Percentiles rank a stretch among this genome's conserved stretches.
phyloP scores from a whole-genome alignment of 2,888 invertebrate genomes.

The Sympetrum striolatum region DNA sequence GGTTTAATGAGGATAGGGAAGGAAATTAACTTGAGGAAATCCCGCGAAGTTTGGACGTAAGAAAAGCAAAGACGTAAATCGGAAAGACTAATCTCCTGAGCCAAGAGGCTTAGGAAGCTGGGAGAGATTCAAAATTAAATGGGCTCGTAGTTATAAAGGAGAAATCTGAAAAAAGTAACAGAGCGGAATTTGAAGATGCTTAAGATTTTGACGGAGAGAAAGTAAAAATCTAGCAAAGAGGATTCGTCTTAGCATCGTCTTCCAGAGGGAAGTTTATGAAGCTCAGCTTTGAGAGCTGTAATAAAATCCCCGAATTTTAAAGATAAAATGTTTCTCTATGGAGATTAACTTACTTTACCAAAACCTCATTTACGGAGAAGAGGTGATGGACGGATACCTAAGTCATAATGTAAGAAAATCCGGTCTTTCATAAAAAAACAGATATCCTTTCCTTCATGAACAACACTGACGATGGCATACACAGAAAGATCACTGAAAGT shows the following conservation, averaged over 20 bases:
- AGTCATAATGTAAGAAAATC: no score
- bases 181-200: not conserved
- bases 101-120: not conserved
- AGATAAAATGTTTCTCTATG: no score
- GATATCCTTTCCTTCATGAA: no score
- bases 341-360: no score
- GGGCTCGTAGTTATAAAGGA: conserved; percentile 30
- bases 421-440: no score
- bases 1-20: conserved; percentile 32
- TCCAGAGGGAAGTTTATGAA: not conserved
- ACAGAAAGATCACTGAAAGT: no score
- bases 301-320: no score
- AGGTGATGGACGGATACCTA: no score
- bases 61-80: conserved; percentile 44
- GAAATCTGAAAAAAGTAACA: not conserved
- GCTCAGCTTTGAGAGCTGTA: no score
- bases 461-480: no score
- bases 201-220: not conserved
- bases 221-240: not conserved
- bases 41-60: conserved; percentile 33
- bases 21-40: conserved; percentile 37
- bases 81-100: conserved; percentile 19
- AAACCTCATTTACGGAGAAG: no score
- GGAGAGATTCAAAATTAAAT: conserved; percentile 38
- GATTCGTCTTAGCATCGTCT: not conserved